Percentiles rank a stretch among this genome's conserved stretches.
Evolutionary conservation across 2,797 vertebrate species (phyloP).

Genomic region (Poeciliopsis turneri): DNA sequence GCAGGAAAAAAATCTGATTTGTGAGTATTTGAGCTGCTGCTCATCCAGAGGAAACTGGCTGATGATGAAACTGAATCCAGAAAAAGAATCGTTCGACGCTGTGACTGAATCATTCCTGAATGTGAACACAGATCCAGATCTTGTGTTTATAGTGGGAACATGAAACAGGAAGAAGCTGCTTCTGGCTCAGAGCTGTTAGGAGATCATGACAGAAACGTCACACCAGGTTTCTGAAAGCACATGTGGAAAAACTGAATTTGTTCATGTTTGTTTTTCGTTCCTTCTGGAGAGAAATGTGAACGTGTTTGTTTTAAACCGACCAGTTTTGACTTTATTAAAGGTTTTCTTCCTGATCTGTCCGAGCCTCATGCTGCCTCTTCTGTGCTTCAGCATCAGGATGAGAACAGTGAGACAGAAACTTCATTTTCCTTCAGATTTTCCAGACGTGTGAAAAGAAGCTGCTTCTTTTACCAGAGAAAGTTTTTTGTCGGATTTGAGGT

Average conservation of each 20-base stretch:
- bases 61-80: no score
- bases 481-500: background rate
- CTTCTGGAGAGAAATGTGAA: background rate
- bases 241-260: background rate
- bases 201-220: no score
- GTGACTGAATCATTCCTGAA: background rate
- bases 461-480: background rate
- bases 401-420: background rate
- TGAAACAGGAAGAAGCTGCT: background rate
- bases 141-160: background rate
- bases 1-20: no score
- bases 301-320: background rate
- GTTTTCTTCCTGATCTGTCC: background rate
- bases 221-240: no score
- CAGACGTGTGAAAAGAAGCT: background rate
- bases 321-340: background rate
- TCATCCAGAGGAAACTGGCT: no score
- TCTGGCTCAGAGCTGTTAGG: no score
- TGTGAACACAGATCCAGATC: background rate
- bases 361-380: background rate
- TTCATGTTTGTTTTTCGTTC: background rate
- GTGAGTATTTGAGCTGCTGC: no score
- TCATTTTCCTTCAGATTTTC: background rate
- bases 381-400: background rate
- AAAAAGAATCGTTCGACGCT: background rate